Base-by-base conservation (phyloP, 2,888 invertebrate species). In the Hecatera dysodea region DNA sequence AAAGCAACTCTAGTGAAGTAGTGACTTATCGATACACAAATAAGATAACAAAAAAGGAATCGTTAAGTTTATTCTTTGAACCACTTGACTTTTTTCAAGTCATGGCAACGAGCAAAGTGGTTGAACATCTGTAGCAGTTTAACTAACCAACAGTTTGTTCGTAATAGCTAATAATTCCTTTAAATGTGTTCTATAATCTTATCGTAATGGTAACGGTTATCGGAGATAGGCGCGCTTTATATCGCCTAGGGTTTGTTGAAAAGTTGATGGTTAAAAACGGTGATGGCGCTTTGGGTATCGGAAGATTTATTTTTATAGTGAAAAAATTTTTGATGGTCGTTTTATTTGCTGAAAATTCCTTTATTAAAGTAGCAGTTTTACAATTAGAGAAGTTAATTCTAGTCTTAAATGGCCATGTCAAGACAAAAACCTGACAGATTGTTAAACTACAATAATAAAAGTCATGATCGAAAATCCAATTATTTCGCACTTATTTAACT, bases 131-230 rank as follows among this genome's bases (percentile, higher is more conserved):
- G 75, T 52, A 61, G 69, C 56, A 62, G 55, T 72, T 65, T 71
- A 69, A 82, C 61, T 73, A 70, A 70, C 85, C 79, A 72, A 72
- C 75, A 74, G 27, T 77, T 85, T 75, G 64, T 75, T 64, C 67
- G 65, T 65, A 85, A 83, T 78, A 55, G 73, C 57, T 72, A 73
- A 84, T 83, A 76, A 83, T 72, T 84, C 71, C 72, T 79, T 84
- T 73, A 69, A 79, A 83, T 72, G 72, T 56, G 29, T 56, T 56
- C 50, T 75, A 22, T 75, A 73, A 76, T 75, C 74, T 79, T 72
- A 84, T 73, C 62, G 57, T 84, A 79, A 82, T 65, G 76, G 72
- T 77, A 62, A 84, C 44, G 44, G 67, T 61, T 83, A 82, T 76
- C 44, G 74, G 44, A 66, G 76, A 77, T 73, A 72, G 72, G 61